These are phyloP conservation scores for Ammospiza caudacuta DNA, from an alignment of 2,113 vertebrate genomes.

Conservation along the genomic window DNA sequence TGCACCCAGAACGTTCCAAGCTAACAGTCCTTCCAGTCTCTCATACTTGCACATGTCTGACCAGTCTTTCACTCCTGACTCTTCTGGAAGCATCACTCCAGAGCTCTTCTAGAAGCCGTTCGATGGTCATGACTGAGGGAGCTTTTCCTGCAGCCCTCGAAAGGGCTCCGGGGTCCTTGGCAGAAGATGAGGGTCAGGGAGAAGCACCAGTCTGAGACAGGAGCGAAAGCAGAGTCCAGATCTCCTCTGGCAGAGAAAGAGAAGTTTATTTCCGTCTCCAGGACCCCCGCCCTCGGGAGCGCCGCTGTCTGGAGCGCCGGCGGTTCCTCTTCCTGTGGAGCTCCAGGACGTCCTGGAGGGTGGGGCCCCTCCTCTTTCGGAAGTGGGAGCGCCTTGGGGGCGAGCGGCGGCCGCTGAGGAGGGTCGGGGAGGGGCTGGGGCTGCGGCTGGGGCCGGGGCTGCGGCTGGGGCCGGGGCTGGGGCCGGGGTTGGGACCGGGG, in stretches of 20 bases:
- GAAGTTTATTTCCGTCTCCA: not conserved
- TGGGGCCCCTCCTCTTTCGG: not conserved
- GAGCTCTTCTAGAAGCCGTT: not conserved
- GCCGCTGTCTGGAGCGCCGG: not conserved
- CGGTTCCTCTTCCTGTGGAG: not conserved
- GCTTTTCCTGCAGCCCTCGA: not conserved
- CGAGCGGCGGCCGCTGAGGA: no score
- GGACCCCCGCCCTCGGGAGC: no score
- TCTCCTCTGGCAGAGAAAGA: not conserved
- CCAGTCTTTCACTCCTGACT: not conserved
- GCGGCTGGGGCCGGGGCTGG: no score
- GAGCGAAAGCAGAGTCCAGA: not conserved
- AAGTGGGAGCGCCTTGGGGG: accelerated
- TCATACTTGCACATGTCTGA: not conserved
- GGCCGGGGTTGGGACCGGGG: no score
- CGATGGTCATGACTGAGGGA: not conserved
- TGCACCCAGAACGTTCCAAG: not conserved
- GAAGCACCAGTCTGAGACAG: no score
- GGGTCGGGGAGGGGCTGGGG: no score
- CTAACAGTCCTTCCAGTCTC: not conserved
- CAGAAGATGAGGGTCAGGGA: not conserved
- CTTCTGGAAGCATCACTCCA: not conserved
- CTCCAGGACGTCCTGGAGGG: no score
- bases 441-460: no score
- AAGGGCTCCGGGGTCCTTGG: not conserved